These are phyloP conservation scores for Eupithecia subfuscata DNA, from an alignment of 2,888 invertebrate species.

Conservation along the genomic window DNA sequence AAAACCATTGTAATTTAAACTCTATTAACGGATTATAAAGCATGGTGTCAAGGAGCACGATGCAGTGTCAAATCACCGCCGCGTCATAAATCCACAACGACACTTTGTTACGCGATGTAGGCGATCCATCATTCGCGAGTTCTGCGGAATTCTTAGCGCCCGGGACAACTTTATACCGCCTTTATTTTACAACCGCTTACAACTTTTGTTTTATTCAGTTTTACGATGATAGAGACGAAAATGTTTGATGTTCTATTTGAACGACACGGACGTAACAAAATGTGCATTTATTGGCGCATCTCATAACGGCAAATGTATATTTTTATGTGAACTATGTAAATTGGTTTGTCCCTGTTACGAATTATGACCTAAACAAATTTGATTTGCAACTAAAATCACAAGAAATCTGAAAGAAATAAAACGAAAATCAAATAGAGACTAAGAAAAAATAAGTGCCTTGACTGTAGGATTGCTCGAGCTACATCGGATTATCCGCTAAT, in stretches of 20 bases:
- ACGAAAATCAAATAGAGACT: background rate
- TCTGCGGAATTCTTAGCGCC: constrained; percentile 16
- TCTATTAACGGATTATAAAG: constrained; percentile 22
- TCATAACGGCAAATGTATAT: background rate
- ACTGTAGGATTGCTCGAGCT: background rate
- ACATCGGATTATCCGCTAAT: constrained; percentile 25
- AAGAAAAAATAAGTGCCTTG: background rate
- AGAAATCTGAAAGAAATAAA: background rate
- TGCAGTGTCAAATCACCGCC: constrained; percentile 39
- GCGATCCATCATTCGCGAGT: constrained; percentile 39
- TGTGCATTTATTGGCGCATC: constrained; percentile 2
- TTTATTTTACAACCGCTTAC: constrained; percentile 21
- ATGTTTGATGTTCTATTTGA: constrained; percentile 7
- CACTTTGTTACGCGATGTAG: constrained; percentile 42
- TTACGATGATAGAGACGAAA: constrained; percentile 3
- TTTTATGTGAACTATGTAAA: constrained; percentile 1
- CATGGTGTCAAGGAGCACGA: constrained; percentile 18
- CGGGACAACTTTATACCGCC: constrained; percentile 7
- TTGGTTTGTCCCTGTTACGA: background rate
- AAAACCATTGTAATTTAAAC: constrained; percentile 17
- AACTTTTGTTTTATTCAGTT: constrained; percentile 20
- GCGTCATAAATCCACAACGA: constrained; percentile 44
- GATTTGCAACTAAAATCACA: background rate
- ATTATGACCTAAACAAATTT: background rate
- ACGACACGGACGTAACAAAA: background rate